Percentiles rank a stretch among this genome's conserved stretches.
Conservation (phyloP, 1,140 invertebrate species). For the Stegodyphus dumicola region DNA sequence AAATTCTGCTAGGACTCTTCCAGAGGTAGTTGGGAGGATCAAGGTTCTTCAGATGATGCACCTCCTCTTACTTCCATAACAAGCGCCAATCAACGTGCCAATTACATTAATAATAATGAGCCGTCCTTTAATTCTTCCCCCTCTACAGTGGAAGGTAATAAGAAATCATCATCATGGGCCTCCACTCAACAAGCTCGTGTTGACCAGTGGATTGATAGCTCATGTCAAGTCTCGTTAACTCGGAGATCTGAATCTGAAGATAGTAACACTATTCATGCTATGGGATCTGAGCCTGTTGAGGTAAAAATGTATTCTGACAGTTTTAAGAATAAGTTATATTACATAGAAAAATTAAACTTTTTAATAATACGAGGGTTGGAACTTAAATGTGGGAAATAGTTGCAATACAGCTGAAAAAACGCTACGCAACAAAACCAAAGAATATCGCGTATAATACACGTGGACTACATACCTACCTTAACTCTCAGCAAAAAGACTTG, state of each 20-base stretch:
- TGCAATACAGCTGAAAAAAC: no score
- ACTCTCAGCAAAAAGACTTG: no score
- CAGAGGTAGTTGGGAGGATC: slow-evolving; percentile 68
- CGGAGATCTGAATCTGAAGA: slow-evolving; percentile 42
- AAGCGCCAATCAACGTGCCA: slow-evolving; percentile 58
- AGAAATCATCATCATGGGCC: slow-evolving; percentile 49
- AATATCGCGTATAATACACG: no score
- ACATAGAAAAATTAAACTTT: no score
- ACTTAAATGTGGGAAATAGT: no score
- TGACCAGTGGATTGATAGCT: slow-evolving; percentile 51
- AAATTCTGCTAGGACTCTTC: slow-evolving; percentile 67
- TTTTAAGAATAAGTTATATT: no score
- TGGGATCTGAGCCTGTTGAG: slow-evolving; percentile 31
- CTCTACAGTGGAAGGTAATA: slow-evolving; percentile 22
- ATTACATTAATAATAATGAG: slow-evolving; percentile 56
- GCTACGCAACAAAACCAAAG: no score
- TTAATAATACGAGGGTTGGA: no score
- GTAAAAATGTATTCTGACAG: not conserved
- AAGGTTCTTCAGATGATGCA: slow-evolving; percentile 62
- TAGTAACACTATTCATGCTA: slow-evolving; percentile 14
- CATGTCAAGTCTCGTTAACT: slow-evolving; percentile 33
- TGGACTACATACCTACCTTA: no score
- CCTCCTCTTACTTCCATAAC: slow-evolving; percentile 39
- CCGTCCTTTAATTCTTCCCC: slow-evolving; percentile 47
- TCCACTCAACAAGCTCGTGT: slow-evolving; percentile 52